These are phyloP conservation scores for Eretmocerus hayati DNA, from an alignment of 2,888 invertebrate genomes.

Conservation along the genomic window DNA sequence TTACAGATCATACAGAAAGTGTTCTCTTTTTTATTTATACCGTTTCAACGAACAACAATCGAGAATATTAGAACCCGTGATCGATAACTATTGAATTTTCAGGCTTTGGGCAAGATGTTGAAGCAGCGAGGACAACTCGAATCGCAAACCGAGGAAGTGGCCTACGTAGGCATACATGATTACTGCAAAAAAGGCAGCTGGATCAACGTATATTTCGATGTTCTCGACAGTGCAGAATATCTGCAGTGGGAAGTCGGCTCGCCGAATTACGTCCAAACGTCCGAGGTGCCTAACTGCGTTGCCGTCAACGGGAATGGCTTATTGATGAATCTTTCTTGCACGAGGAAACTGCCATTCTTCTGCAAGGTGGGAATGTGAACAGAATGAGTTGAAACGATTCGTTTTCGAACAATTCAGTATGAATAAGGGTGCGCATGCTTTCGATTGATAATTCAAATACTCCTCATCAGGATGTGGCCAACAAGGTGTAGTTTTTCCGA, in stretches of 20 bases:
- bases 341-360: constrained; percentile 5
- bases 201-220: constrained; percentile 14
- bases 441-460: too few relatives aligned
- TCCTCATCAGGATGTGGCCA: too few relatives aligned
- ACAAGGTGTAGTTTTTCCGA: too few relatives aligned
- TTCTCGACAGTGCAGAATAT: background rate
- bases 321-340: background rate
- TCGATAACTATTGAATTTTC: background rate
- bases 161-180: constrained; percentile 14
- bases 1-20: too few relatives aligned
- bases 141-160: background rate
- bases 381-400: too few relatives aligned
- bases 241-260: constrained; percentile 4
- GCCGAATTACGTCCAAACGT: background rate
- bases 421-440: too few relatives aligned
- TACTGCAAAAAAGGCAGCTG: constrained; percentile 5
- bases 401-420: too few relatives aligned
- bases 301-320: constrained; percentile 1
- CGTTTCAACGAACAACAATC: too few relatives aligned
- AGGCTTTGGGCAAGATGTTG: constrained; percentile 9
- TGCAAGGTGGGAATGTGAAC: constrained; percentile 5
- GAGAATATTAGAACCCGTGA: too few relatives aligned
- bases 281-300: constrained; percentile 3
- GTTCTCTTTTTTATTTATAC: too few relatives aligned
- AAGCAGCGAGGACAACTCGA: background rate